Evolutionary conservation across 1,140 invertebrate genomes (phyloP), one percentile per base, ranked within the genome.

Genomic region (Musca vetustissima): DNA sequence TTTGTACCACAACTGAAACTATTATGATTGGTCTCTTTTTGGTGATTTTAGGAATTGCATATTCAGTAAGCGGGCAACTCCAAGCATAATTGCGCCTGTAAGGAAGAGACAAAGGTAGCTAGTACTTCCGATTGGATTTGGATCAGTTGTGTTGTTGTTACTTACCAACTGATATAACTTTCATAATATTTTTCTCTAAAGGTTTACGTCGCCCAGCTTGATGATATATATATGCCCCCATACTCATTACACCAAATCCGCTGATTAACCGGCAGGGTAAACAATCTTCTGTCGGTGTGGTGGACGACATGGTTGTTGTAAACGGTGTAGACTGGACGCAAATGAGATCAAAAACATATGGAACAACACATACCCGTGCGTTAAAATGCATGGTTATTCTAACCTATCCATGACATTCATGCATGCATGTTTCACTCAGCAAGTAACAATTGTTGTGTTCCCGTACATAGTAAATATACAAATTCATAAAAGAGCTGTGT

Each of bases 191-290:
- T 9, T 21, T 68, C 53, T 72, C 65, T 19, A 67, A 17, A 43
- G 49, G 64, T 22, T 52, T 48, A 7, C 69, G 48, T 17, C 70
- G 67, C n/a, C 67, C 70, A 19, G 72, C 59, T 59, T 72, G 66
- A 36, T 64, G 52, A n/a, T 49, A 72, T 24, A 73, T 69, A 50
- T 71, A 73, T 17, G 52, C 50, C 22, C 70, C 68, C 22, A 73
- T 71, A 22, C 69, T 70, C 25, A 72, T 67, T 11, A 73, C 15
- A 7, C 72, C 72, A 22, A 70, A 66, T 11, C 72, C 72, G 24
- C 70, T 72, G 1, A 73, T 52, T 67, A 73, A 61, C 13, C 72
- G 66, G 43, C 72, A 73, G 28, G 57, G 25, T 7, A 72, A 64
- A 36, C 72, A 73, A 67, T 73, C 72, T 13, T 72, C 52, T n/a